Evolutionary conservation across 64 coral and sea anemone genomes (phyloP), one percentile per base, ranked within the genome.

Genomic region (Acropora yongei): DNA sequence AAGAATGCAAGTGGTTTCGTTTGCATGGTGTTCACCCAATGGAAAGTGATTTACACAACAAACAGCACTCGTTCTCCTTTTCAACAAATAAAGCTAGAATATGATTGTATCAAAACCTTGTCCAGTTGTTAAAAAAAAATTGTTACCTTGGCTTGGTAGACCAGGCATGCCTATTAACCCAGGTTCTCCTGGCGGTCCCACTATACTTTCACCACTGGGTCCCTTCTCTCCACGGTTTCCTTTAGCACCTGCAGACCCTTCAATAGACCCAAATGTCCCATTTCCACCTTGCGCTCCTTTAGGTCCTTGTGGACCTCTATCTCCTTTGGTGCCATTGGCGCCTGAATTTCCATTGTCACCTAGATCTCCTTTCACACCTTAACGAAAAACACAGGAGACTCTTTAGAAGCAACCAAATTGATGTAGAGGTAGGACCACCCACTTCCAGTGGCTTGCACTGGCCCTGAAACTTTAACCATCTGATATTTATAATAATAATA

Each of bases 281-380:
- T 83, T 91, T 46, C 89, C 90, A 9, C 94, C 94, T 16, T 73
- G 72, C 12, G 44, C 71, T 51, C 94, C 94, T 80, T 92, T 96
- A 1, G 30, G 68, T 18, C 91, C 91, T 53, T 1, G n/a, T 47
- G 47, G 20, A 6, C 89, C 84, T 11, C 7, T 14, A 6, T 19
- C 6, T 6, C 91, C 84, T 45, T 11, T 84, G 3, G 5, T 10
- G 43, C 81, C 81, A 45, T 46, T 66, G 60, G 42, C 1, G 19
- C 60, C 81, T 60, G 57, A 74, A 0, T 72, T 20, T 11, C 96
- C 96, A 43, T 4, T 8, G 44, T 20, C 14, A 57, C 94, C 94
- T 57, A 47, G 57, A 3, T 86, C 90, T 2, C 94, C 94, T 16
- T 74, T 79, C 1, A 41, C 1, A 12, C 93, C 93, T 94, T 39